phyloP scores from a whole-genome alignment of 2,797 vertebrate genomes.

The Phrynocephalus vlangalii region DNA sequence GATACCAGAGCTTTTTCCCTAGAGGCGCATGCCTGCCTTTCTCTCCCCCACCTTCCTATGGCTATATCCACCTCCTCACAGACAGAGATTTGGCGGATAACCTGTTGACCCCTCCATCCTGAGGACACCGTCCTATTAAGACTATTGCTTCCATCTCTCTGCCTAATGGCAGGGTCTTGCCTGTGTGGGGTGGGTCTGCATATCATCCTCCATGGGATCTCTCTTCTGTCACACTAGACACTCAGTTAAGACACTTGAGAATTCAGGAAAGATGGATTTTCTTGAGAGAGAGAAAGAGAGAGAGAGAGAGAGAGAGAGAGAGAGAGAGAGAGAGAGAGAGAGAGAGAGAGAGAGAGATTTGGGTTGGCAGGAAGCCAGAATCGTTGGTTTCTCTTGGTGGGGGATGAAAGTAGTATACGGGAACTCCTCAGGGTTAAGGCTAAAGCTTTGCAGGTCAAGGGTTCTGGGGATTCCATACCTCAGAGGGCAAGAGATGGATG shows the following conservation, averaged over 20 bases:
- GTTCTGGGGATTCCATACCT: not conserved
- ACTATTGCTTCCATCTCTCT: not conserved
- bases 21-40: not conserved
- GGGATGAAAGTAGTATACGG: not conserved
- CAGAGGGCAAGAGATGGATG: not conserved
- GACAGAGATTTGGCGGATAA: not conserved
- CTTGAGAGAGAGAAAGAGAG: constrained; percentile 29
- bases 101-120: not conserved
- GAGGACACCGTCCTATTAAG: not conserved
- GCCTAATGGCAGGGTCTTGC: not conserved
- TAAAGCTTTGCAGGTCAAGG: not conserved
- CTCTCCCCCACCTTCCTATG: too few species aligned
- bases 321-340: too few species aligned
- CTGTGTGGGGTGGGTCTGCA: too few species aligned
- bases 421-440: not conserved
- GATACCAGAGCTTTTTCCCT: not conserved
- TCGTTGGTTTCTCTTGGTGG: constrained; percentile 21
- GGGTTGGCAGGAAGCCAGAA: constrained; percentile 3
- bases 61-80: too few species aligned
- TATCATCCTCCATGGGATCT: not conserved
- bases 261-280: constrained; percentile 4
- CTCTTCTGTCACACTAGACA: not conserved
- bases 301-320: constrained; percentile 31
- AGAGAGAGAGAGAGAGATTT: not conserved
- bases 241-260: not conserved